A percentile compares a stretch with the other conserved stretches of the same genome.
Evolutionary conservation across 2,113 vertebrate species (phyloP).

Genomic region (Apodemus speciosus): DNA sequence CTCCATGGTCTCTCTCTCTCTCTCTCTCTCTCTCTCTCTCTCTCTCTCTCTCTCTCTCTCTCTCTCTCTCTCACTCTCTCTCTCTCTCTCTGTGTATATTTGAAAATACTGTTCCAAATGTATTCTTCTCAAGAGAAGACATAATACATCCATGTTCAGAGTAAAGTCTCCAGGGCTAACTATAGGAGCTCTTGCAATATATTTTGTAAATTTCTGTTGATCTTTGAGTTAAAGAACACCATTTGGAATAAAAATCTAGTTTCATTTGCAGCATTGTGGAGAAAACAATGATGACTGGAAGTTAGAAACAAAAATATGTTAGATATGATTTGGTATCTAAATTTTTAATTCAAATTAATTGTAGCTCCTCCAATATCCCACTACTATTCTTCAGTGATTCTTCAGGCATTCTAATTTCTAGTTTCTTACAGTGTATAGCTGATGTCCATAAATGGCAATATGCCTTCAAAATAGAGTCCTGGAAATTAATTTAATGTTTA

Average conservation of each 20-base stretch:
- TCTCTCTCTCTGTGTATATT: too few species aligned
- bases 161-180: neutral
- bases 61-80: too few species aligned
- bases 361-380: neutral
- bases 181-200: neutral
- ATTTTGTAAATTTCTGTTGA: neutral
- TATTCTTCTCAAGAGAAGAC: neutral
- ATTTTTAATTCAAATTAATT: slow-evolving; percentile 41
- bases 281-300: neutral
- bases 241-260: neutral
- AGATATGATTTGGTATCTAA: neutral
- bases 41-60: too few species aligned
- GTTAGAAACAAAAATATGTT: neutral
- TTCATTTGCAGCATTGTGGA: neutral
- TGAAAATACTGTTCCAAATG: neutral
- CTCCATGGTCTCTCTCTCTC: neutral
- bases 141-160: neutral
- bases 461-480: slow-evolving; percentile 42
- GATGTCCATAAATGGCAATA: slow-evolving; percentile 49
- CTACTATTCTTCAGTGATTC: slow-evolving; percentile 15
- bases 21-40: too few species aligned
- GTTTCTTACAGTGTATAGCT: slow-evolving; percentile 45
- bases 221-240: neutral
- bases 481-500: slow-evolving; percentile 67
- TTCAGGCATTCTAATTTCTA: slow-evolving; percentile 27